Evolutionary conservation across 2,797 vertebrate genomes (phyloP).

Genomic region (Betta splendens): DNA sequence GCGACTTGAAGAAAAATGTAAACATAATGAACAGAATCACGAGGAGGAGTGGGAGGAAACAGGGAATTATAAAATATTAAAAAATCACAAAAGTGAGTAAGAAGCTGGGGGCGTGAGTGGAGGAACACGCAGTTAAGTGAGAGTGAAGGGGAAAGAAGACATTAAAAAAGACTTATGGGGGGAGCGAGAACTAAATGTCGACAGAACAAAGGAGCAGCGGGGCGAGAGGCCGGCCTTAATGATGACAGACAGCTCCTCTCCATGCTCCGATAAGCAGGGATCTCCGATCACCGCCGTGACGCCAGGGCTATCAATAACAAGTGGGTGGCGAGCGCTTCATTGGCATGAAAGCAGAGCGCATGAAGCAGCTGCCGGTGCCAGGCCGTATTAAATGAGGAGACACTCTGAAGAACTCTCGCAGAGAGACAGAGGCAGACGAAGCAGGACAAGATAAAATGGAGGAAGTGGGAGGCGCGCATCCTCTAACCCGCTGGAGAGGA

Average conservation of each 20-base stretch:
- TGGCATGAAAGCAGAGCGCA: constrained; percentile 49
- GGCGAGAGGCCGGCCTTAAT: constrained; percentile 66
- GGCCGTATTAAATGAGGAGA: constrained; percentile 53
- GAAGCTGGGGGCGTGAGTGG: constrained; percentile 51
- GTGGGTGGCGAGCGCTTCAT: constrained; percentile 57
- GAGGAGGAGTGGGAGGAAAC: constrained; percentile 45
- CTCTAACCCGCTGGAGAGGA: constrained; percentile 36
- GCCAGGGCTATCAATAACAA: constrained; percentile 62
- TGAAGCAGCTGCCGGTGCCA: constrained; percentile 57
- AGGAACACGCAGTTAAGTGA: constrained; percentile 68
- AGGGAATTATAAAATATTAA: constrained; percentile 76
- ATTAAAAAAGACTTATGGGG: constrained; percentile 60
- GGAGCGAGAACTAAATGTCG: constrained; percentile 43
- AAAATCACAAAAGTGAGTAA: constrained; percentile 67
- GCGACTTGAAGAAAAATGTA: constrained; percentile 67
- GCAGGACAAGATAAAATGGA: constrained; percentile 34
- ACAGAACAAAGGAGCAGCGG: constrained; percentile 39
- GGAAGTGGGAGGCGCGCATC: constrained; percentile 33
- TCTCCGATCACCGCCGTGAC: constrained; percentile 51
- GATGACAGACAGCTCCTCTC: constrained; percentile 74
- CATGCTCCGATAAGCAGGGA: constrained; percentile 61
- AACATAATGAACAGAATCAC: constrained; percentile 70
- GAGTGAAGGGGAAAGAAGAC: constrained; percentile 59
- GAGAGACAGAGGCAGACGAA: constrained; percentile 18
- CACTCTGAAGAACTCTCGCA: constrained; percentile 40